These are phyloP conservation scores for Athene noctua DNA, from an alignment of 2,113 vertebrate species.

Conservation along the genomic window DNA sequence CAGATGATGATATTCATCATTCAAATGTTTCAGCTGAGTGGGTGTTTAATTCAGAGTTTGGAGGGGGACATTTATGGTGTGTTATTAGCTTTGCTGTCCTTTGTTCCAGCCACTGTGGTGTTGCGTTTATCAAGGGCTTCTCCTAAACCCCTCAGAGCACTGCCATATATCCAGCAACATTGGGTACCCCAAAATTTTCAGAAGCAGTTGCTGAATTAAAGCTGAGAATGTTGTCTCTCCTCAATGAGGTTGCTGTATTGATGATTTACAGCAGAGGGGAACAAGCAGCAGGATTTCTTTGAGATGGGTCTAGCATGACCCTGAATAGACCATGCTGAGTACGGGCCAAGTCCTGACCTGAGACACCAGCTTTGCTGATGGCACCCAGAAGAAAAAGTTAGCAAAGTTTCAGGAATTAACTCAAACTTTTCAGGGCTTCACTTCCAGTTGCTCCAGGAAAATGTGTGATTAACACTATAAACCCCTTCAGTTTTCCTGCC, in stretches of 20 bases:
- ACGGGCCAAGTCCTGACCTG: neutral
- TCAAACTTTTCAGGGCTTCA: neutral
- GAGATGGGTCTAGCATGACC: neutral
- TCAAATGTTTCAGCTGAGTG: slow-evolving; percentile 19
- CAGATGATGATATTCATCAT: slow-evolving; percentile 37
- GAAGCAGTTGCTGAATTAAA: neutral
- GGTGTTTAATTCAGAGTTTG: slow-evolving; percentile 48
- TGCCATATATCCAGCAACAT: neutral
- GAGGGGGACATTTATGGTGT: neutral
- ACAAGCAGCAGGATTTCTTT: neutral
- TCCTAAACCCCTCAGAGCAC: neutral
- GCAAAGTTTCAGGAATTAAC: neutral
- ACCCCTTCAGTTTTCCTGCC: neutral
- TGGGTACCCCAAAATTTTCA: neutral
- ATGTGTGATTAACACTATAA: neutral
- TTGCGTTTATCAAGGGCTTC: neutral
- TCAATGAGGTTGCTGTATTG: neutral
- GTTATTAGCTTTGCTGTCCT: neutral
- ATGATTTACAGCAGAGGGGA: neutral
- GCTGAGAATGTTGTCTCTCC: neutral
- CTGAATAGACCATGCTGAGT: neutral
- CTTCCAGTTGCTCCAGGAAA: neutral
- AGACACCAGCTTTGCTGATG: neutral
- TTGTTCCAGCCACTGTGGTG: neutral
- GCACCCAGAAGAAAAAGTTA: neutral